Conservation (phyloP, 2,113 vertebrate genomes). For the Octodon degus region DNA sequence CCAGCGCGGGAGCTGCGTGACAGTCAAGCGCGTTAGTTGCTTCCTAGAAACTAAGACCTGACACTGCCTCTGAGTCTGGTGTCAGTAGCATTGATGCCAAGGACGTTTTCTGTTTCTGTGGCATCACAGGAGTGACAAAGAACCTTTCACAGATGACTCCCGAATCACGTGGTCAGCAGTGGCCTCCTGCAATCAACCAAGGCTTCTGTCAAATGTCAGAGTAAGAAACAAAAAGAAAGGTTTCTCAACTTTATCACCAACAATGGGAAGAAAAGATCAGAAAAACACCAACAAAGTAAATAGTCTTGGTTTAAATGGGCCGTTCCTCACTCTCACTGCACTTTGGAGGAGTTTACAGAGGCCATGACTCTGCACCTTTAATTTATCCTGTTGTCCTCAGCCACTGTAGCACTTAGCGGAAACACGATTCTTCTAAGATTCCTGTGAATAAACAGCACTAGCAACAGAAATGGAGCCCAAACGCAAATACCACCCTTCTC, state of each 20-base stretch:
- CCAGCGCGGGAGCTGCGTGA: constrained; percentile 66
- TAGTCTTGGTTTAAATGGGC: constrained; percentile 63
- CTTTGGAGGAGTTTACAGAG: constrained; percentile 51
- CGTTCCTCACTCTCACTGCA: constrained; percentile 33
- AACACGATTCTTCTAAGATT: constrained; percentile 3
- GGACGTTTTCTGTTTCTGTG: not conserved
- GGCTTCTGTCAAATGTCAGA: constrained; percentile 47
- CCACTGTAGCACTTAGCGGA: not conserved
- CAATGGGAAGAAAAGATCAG: constrained; percentile 63
- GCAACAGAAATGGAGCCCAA: not conserved
- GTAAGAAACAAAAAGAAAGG: constrained; percentile 63
- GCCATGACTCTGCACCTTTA: constrained; percentile 59
- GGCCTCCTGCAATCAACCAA: constrained; percentile 51
- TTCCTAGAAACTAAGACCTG: constrained; percentile 20
- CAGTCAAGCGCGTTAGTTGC: constrained; percentile 64
- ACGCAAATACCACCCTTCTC: not conserved
- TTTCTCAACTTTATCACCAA: constrained; percentile 43
- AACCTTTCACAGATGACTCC: not conserved
- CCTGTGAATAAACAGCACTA: not conserved
- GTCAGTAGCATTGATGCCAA: constrained; percentile 48
- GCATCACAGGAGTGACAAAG: not conserved
- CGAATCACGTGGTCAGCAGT: not conserved
- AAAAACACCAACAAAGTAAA: constrained; percentile 50
- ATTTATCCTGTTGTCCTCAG: constrained; percentile 44
- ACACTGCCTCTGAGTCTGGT: constrained; percentile 64